These are phyloP conservation scores for Notodonta ziczac DNA, from an alignment of 2,888 invertebrate species.

Conservation along the genomic window DNA sequence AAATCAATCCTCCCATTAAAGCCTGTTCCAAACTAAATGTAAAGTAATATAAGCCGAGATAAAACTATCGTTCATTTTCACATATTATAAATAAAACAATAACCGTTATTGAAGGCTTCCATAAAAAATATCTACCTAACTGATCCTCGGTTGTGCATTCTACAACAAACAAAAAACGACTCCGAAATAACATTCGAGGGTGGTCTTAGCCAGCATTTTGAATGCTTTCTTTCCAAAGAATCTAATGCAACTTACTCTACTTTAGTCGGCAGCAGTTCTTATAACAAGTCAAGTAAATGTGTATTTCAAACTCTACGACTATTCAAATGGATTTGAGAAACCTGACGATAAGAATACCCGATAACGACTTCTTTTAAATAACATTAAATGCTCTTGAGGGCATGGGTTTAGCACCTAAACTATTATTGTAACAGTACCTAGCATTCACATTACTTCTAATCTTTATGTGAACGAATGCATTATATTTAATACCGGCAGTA, in stretches of 20 bases:
- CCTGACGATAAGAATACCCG: neutral
- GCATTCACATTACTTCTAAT: too few species aligned
- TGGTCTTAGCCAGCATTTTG: constrained; percentile 8
- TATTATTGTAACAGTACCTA: too few species aligned
- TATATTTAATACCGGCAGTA: neutral
- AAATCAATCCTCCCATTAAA: constrained; percentile 15
- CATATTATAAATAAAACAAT: constrained; percentile 9
- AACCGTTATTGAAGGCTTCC: constrained; percentile 6
- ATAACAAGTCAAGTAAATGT: neutral
- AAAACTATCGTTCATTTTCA: constrained; percentile 8
- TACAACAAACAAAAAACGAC: neutral
- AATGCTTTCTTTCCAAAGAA: neutral
- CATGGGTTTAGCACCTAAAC: neutral
- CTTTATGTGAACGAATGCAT: too few species aligned
- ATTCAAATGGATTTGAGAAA: constrained; percentile 9
- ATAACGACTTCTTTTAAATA: neutral
- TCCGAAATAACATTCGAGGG: constrained; percentile 6
- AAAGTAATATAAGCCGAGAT: constrained; percentile 14
- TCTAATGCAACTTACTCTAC: constrained; percentile 7
- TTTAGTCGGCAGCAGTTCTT: neutral
- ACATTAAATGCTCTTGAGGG: too few species aligned
- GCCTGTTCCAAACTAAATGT: constrained; percentile 9
- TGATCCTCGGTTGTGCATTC: constrained; percentile 6
- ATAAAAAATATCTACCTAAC: constrained; percentile 7
- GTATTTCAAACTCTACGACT: constrained; percentile 5